Evolutionary conservation across 2,113 vertebrate genomes (phyloP), one percentile per base, ranked within the genome.

Genomic region (Siniperca chuatsi): DNA sequence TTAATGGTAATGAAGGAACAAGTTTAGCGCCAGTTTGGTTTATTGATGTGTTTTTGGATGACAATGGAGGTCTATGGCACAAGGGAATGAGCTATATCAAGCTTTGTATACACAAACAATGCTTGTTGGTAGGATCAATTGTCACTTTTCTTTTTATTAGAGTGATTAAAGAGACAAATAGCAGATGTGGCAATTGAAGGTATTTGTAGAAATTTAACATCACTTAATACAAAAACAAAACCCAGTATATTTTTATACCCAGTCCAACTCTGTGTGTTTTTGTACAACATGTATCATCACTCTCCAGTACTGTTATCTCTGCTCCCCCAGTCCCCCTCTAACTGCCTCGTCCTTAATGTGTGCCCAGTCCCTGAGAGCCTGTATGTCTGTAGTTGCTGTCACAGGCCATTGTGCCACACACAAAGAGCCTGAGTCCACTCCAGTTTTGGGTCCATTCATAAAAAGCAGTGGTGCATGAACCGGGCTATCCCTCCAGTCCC

Each of bases 331-430:
- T 48, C 55, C 46, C 52, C n/a, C 81, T 33, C 78, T 64, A 33
- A 65, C 83, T 68, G 78, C 68, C 81, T 77, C 67, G 44, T 83
- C 77, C 83, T 87, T 75, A 87, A 58, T 86, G 57, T 66, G 83
- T 71, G 73, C 54, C 44, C 2, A 29, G 35, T 78, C 84, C 88
- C 83, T 21, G 69, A 90, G 90, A 76, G 89, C 83, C 90, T 71
- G 54, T 86, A 80, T 81, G 83, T 94, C 92, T 89, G 81, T 85
- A 70, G 79, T 61, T 83, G 81, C 87, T 94, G 90, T 93, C 85
- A 91, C 85, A 90, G 92, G 44, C 92, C 89, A 92, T 95, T 96
- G 93, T 95, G 67, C 75, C 21, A 0, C 75, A 78, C 82, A 95
- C 92, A 95, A 93, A 94, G 86, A 84, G 74, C 81, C 90, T 0